phyloP scores from a whole-genome alignment of 2,888 invertebrate species.

The Epistrophe eligans region DNA sequence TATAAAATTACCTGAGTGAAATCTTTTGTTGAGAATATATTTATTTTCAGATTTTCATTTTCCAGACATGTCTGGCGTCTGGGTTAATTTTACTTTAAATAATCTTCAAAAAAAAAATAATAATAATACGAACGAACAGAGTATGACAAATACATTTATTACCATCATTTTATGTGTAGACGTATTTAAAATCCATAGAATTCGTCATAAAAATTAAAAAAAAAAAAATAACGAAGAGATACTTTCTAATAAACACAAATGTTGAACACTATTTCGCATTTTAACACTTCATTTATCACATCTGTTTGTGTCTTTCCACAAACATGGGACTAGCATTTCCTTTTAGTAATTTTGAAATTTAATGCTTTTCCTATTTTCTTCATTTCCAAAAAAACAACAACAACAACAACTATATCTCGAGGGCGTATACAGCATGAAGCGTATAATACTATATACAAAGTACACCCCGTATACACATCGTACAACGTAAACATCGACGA shows the following conservation, averaged over 20 bases:
- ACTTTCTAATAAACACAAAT: conserved; percentile 34
- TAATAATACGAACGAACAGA: background rate
- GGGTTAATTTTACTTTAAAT: background rate
- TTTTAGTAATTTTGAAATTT: conserved; percentile 47
- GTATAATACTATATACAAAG: no score
- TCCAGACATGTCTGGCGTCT: background rate
- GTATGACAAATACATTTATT: background rate
- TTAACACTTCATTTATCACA: conserved; percentile 39
- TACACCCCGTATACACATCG: background rate
- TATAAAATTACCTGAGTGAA: no score
- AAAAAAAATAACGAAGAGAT: background rate
- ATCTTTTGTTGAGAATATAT: no score
- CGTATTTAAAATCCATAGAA: conserved; percentile 4
- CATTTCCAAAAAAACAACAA: background rate
- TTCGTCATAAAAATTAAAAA: background rate
- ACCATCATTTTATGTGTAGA: background rate
- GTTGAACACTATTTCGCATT: conserved; percentile 42
- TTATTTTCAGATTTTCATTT: background rate
- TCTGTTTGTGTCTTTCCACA: conserved; percentile 8
- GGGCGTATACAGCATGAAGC: background rate
- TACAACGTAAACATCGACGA: conserved; percentile 23
- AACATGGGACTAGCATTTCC: conserved; percentile 36
- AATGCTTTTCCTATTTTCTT: conserved; percentile 28
- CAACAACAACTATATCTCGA: background rate
- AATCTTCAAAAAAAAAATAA: background rate